Percentiles rank a stretch among this genome's conserved stretches.
Conservation (phyloP, 2,797 vertebrate species). For the Fundulus diaphanus region DNA sequence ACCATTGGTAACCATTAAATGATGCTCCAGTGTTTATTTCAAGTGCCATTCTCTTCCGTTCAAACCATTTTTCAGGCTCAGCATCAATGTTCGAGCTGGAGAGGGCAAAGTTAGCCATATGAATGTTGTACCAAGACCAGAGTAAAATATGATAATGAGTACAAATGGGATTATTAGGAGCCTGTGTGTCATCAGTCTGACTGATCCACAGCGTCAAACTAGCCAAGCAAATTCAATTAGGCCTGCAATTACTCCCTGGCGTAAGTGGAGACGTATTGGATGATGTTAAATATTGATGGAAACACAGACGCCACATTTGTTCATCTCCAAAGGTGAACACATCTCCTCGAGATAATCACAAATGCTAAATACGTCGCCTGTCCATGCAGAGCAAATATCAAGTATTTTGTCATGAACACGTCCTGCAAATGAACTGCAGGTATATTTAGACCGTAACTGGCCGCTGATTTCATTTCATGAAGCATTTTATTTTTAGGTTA, state of each 20-base stretch:
- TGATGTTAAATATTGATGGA: conserved; percentile 84
- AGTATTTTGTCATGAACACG: conserved; percentile 1
- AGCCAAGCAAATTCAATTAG: conserved; percentile 88
- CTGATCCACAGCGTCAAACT: conserved; percentile 82
- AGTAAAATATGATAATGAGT: conserved; percentile 82
- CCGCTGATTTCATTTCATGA: not conserved
- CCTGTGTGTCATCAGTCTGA: conserved; percentile 81
- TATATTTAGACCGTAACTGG: not conserved
- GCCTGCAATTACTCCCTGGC: conserved; percentile 80
- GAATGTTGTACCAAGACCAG: conserved; percentile 69
- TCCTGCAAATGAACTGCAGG: not conserved
- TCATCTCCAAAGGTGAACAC: conserved; percentile 82
- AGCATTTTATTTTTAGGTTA: not conserved
- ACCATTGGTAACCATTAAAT: conserved; percentile 9
- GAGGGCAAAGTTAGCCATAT: conserved; percentile 53
- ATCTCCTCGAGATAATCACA: conserved; percentile 77
- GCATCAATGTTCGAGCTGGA: conserved; percentile 32
- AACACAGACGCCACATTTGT: conserved; percentile 81
- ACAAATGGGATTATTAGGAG: conserved; percentile 84
- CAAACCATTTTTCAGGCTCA: conserved; percentile 6
- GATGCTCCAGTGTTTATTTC: conserved; percentile 9
- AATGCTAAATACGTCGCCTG: conserved; percentile 60
- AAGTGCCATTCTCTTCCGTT: conserved; percentile 20
- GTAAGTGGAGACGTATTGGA: conserved; percentile 81
- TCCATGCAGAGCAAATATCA: conserved; percentile 21